These are phyloP conservation scores for Cydia strobilella DNA, from an alignment of 1,140 invertebrate genomes.

Conservation along the genomic window DNA sequence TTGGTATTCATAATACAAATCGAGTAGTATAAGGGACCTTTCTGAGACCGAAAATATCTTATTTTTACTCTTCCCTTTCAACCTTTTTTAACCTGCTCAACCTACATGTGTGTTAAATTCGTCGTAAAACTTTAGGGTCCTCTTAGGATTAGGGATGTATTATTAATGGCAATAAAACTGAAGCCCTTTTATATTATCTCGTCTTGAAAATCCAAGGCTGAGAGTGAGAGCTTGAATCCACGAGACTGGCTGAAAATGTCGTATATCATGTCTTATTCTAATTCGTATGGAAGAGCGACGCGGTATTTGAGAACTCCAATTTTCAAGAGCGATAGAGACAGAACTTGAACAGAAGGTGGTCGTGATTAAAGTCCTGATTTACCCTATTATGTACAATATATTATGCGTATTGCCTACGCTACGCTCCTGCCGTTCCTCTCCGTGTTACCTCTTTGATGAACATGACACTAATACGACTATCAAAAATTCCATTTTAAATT, in stretches of 20 bases:
- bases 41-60: background rate
- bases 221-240: no score
- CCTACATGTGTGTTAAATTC: background rate
- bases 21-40: background rate
- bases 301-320: no score
- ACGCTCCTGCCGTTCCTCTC: no score
- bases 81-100: background rate
- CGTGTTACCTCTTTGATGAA: no score
- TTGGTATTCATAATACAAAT: background rate
- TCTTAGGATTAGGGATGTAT: slow-evolving; percentile 11
- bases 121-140: slow-evolving; percentile 4
- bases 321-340: no score
- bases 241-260: background rate
- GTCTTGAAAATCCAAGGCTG: slow-evolving; percentile 1
- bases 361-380: no score
- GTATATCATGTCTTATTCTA: background rate
- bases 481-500: no score
- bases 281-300: no score
- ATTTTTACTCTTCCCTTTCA: background rate
- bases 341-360: no score
- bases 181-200: slow-evolving; percentile 7
- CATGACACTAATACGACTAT: no score
- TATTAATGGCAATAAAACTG: slow-evolving; percentile 18
- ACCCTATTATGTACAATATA: no score
- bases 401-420: no score